These are phyloP conservation scores for Mystacornis crossleyi DNA, from an alignment of 2,113 vertebrate species.

Conservation along the genomic window DNA sequence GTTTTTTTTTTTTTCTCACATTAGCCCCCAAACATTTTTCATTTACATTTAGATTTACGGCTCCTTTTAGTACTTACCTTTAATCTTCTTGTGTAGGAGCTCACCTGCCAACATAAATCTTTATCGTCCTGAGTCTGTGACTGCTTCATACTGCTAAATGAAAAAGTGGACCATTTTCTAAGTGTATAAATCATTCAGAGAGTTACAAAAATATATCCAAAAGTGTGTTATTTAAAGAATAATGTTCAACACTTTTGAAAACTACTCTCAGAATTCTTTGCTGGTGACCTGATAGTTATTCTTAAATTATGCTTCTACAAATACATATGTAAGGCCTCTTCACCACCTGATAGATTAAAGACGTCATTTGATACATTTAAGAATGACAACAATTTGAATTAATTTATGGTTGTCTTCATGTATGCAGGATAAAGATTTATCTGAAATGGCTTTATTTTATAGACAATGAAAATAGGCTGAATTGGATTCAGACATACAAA, in stretches of 20 bases:
- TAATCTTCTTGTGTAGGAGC: neutral
- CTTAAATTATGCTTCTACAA: neutral
- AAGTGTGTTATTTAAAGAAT: neutral
- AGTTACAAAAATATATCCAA: neutral
- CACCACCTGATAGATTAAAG: neutral
- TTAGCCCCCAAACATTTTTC: neutral
- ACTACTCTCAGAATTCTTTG: neutral
- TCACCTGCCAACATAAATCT: conserved; percentile 34
- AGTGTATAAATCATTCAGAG: neutral
- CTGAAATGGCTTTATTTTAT: neutral
- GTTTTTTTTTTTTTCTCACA: neutral
- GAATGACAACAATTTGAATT: neutral
- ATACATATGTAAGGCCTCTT: neutral
- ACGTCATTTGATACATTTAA: neutral
- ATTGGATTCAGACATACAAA: neutral
- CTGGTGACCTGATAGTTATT: neutral
- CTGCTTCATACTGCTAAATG: neutral
- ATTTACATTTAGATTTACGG: conserved; percentile 25
- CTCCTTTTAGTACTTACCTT: conserved; percentile 31
- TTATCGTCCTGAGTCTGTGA: neutral
- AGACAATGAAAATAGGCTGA: neutral
- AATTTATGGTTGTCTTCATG: neutral
- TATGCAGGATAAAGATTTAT: neutral
- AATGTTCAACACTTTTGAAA: neutral
- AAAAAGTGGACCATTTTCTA: neutral